Conservation (phyloP, 2,113 vertebrate genomes). For the Lagopus leucura region DNA sequence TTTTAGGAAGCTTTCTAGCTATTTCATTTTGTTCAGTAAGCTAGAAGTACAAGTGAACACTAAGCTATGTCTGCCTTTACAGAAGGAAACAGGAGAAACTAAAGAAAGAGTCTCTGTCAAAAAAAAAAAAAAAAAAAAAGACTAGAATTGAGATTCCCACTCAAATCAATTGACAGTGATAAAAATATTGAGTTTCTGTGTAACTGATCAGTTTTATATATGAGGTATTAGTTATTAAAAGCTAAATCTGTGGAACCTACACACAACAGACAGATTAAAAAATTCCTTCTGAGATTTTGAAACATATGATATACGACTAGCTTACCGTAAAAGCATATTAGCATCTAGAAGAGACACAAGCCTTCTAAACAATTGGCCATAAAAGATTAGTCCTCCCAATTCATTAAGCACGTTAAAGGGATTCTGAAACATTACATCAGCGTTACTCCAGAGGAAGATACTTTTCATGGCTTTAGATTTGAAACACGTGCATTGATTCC, state of each 20-base stretch:
- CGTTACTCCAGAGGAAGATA: background rate
- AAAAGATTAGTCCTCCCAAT: conserved; percentile 31
- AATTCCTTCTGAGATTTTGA: background rate
- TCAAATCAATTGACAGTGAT: background rate
- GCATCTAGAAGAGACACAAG: background rate
- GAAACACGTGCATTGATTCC: background rate
- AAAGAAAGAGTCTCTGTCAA: background rate
- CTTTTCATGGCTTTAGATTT: background rate
- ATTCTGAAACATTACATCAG: background rate
- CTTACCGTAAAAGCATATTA: background rate
- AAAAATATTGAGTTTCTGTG: background rate
- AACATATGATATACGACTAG: background rate
- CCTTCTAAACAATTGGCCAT: conserved; percentile 1
- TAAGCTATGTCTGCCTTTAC: background rate
- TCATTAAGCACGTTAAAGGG: background rate
- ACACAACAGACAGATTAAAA: background rate
- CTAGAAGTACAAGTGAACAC: background rate
- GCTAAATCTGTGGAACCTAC: background rate
- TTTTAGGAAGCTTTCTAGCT: background rate
- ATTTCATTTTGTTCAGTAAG: background rate
- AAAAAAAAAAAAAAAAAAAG: background rate
- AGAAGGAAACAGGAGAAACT: accelerated
- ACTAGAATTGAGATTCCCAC: background rate
- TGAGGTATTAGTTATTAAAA: background rate
- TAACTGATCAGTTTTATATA: background rate